Evolutionary conservation across 1,140 invertebrate genomes (phyloP), one percentile per base, ranked within the genome.

Genomic region (Cheumatopsyche charites): DNA sequence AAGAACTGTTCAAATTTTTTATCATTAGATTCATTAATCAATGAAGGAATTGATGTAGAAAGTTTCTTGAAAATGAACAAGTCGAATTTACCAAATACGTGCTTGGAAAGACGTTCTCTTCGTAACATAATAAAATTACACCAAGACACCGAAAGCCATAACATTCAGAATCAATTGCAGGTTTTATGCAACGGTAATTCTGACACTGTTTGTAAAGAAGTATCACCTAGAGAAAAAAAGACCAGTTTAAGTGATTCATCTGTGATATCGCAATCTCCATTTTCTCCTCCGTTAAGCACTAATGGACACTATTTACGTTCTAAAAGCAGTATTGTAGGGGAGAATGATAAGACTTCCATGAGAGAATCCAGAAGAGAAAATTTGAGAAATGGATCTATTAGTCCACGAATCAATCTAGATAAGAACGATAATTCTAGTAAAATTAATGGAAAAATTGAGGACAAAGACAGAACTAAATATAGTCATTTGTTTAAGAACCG

Each of bases 1-100:
- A 86, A 87, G 62, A 90, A 92, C 77, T 86, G 88, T 72, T 86
- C 87, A 49, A 92, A 92, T 79, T 92, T 90, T 78, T 79, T 90
- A 26, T 87, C 88, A 11, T 79, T 91, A 45, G 90, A 92, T 75
- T 86, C 85, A 13, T 82, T 91, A 17, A 92, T 92, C 62, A 84
- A 83, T 25, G 82, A 86, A 42, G 85, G 87, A 21, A 82, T 87
- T 9, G 88, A 87, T 77, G 87, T 90, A 3, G 84, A 88, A 70
- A 85, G 86, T 36, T 90, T 90, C 78, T 81, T 90, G 21, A 87
- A 87, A 29, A 81, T 80, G 70, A 76, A 75, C 45, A 72, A 71
- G 25, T 19, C 74, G 15, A 67, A 36, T 9, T 79, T 79, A 29
- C 77, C 80, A 5, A 77, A 82, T 25, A 81, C 81, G 72, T 81